A percentile compares a stretch with the other conserved stretches of the same genome.
Evolutionary conservation across 2,888 invertebrate species (phyloP).

Genomic region (Malachius bipustulatus): DNA sequence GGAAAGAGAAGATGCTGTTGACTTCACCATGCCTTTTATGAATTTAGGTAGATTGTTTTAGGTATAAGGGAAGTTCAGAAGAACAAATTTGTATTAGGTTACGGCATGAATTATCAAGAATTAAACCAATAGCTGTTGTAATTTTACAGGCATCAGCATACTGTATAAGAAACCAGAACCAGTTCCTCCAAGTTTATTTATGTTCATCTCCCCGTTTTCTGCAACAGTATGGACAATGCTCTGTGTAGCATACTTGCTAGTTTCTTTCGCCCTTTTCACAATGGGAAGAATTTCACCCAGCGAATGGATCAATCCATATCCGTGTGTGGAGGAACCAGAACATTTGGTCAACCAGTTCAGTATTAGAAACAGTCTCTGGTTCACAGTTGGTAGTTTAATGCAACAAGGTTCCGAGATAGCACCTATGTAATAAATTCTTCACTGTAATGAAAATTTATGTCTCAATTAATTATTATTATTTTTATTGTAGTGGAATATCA

Average conservation of each 20-base stretch:
- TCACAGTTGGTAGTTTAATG: constrained; percentile 70
- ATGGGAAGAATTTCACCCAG: constrained; percentile 71
- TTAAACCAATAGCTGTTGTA: no score
- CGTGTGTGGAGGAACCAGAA: constrained; percentile 73
- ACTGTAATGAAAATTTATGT: no score
- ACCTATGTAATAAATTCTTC: constrained; percentile 75
- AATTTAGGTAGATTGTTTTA: constrained; percentile 61
- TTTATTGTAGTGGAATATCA: constrained; percentile 61
- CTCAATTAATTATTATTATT: neutral
- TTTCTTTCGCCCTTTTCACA: constrained; percentile 66
- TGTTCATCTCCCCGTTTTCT: constrained; percentile 85
- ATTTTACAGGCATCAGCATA: constrained; percentile 64
- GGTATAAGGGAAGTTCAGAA: no score
- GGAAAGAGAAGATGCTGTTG: constrained; percentile 75
- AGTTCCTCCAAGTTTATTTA: constrained; percentile 77
- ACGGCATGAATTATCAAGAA: no score
- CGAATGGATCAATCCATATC: constrained; percentile 83
- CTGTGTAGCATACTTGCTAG: constrained; percentile 66
- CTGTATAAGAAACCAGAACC: constrained; percentile 78
- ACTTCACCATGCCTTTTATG: constrained; percentile 95
- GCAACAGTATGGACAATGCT: constrained; percentile 70
- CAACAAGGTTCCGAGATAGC: constrained; percentile 84
- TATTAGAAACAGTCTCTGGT: constrained; percentile 78
- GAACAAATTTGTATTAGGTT: no score
- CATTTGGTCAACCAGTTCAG: constrained; percentile 75